Evolutionary conservation across 2,888 invertebrate genomes (phyloP).

Genomic region (Nemoura dubitans): DNA sequence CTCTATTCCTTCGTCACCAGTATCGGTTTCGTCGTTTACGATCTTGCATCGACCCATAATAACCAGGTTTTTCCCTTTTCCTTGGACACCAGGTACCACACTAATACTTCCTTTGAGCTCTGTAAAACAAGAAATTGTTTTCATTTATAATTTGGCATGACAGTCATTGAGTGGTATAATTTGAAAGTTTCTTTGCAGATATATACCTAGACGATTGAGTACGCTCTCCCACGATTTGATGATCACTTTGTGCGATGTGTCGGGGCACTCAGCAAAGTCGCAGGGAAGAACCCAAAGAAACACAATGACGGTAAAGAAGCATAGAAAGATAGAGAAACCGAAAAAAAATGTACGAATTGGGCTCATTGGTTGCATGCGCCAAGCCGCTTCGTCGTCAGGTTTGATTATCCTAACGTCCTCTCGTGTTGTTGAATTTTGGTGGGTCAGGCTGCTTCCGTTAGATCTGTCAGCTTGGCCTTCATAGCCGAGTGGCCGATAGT

Average conservation of each 20-base stretch:
- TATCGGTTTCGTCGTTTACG: constrained; percentile 52
- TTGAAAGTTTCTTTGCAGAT: too few species aligned
- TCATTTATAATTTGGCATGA: neutral
- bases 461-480: constrained; percentile 47
- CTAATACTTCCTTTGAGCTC: constrained; percentile 76
- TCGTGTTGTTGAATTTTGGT: constrained; percentile 42
- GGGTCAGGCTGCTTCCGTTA: constrained; percentile 47
- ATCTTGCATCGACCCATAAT: constrained; percentile 71
- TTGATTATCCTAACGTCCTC: constrained; percentile 49
- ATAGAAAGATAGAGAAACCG: constrained; percentile 74
- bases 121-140: constrained; percentile 50
- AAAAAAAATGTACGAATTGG: constrained; percentile 74
- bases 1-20: constrained; percentile 16
- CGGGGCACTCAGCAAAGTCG: constrained; percentile 72
- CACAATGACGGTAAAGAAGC: constrained; percentile 74
- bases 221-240: constrained; percentile 58
- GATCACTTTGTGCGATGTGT: constrained; percentile 49
- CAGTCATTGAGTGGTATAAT: too few species aligned
- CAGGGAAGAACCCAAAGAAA: constrained; percentile 83
- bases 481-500: constrained; percentile 50
- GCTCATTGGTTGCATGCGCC: constrained; percentile 67
- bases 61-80: constrained; percentile 75
- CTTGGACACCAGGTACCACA: constrained; percentile 71
- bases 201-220: constrained; percentile 60
- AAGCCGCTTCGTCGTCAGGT: constrained; percentile 35